Conservation (phyloP, 1,140 invertebrate species). For the Matsumurasca onukii region DNA sequence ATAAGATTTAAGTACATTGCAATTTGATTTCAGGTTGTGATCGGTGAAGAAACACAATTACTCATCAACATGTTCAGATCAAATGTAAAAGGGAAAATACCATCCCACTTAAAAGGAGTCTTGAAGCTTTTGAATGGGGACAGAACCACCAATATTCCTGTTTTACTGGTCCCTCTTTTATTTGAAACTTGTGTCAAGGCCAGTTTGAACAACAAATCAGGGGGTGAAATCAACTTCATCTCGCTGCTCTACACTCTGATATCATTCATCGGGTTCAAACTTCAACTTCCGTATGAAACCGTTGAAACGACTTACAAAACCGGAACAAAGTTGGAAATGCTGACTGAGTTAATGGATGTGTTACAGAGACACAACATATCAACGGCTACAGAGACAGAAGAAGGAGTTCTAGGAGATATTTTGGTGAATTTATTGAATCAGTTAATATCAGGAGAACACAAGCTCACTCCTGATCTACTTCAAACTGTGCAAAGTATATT, state of each 20-base stretch:
- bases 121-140: too few relatives aligned
- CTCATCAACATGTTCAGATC: not conserved
- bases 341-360: not conserved
- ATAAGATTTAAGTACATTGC: not conserved
- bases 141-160: too few relatives aligned
- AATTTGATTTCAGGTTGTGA: not conserved
- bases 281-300: not conserved
- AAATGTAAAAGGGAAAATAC: conserved; percentile 1
- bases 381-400: not conserved
- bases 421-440: not conserved
- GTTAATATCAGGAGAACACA: not conserved
- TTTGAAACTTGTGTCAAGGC: not conserved
- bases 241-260: conserved; percentile 4
- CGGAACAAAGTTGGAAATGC: not conserved
- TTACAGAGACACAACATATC: conserved; percentile 11
- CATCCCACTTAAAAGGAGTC: too few relatives aligned
- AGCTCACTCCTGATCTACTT: not conserved
- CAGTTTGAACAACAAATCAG: too few relatives aligned
- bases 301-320: not conserved
- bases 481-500: not conserved
- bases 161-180: too few relatives aligned
- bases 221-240: too few relatives aligned
- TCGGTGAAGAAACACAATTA: conserved; percentile 7
- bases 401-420: not conserved
- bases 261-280: not conserved